Base-by-base conservation (phyloP, 2,113 vertebrate genomes). In the Acrocephalus kingi region DNA sequence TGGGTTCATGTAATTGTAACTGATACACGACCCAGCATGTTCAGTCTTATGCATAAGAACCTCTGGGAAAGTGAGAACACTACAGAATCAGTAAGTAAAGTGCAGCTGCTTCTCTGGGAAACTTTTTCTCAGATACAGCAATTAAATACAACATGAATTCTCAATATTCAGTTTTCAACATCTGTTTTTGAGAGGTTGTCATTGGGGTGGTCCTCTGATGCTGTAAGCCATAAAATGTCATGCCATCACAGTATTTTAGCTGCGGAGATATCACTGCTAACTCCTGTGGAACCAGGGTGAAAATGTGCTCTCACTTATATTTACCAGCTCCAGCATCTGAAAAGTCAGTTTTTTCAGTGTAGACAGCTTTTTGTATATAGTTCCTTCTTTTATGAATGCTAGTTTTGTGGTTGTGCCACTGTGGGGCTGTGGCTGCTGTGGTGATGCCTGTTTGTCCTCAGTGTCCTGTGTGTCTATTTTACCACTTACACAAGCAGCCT, bases 361-460 rank as follows among this genome's bases (percentile, higher is more conserved):
- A 88, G 71, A 74, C 51, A 91, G 35, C 52, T 77, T 93, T 96
- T 97, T 94, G 95, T 97, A 91, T 89, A 77, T 66, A 91, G 96
- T 69, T 93, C 94, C 97, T 97, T 95, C 97, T 96, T 95, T 97
- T 90, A 97, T 98, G 98, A 98, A 98, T 98, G 97, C 98, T 87
- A 94, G 95, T 98, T 98, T 97, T 98, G 97, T 96, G 97, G 97
- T 59, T 89, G 89, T 77, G 74, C 94, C 97, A 97, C 97, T 69
- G 95, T 97, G 97, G 98, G 97, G 89, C 79, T 93, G 96, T 87
- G 97, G 98, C 97, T 96, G 94, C 94, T 61, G 94, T 77, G 86
- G 96, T 89, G 72, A 94, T 97, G 98, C 97, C 98, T 98, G 95
- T 98, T 98, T 98, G 98, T 98, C 98, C 98, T 98, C 89, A 68